Evolutionary conservation across 2,113 vertebrate genomes (phyloP).

Genomic region (Trachemys scripta): DNA sequence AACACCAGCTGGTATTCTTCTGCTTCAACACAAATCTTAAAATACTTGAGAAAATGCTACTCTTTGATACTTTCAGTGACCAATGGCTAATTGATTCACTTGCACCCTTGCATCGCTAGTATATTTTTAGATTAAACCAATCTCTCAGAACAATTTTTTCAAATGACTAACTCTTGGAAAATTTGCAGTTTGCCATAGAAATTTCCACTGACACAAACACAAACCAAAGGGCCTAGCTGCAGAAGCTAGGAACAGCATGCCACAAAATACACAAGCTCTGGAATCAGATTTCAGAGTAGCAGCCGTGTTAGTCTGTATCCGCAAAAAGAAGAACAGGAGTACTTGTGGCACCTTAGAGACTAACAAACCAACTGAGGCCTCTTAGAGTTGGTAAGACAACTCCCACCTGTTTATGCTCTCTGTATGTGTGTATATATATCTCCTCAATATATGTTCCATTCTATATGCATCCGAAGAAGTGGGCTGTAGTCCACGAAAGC

Average conservation of each 20-base stretch:
- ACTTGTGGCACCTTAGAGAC: no score
- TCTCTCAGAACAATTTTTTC: conserved; percentile 19
- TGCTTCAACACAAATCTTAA: conserved; percentile 25
- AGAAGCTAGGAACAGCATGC: background rate
- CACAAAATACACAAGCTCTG: background rate
- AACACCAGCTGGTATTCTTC: conserved; percentile 27
- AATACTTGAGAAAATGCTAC: conserved; percentile 41
- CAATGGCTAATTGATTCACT: background rate
- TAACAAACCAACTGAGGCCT: no score
- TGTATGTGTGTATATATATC: no score
- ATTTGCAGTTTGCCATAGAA: background rate
- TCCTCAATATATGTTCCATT: no score
- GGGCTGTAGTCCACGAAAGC: no score
- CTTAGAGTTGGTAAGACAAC: no score
- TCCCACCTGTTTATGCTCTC: no score
- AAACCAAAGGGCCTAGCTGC: background rate
- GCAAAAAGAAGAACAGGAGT: no score
- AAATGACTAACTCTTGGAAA: conserved; percentile 3
- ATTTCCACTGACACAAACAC: conserved; percentile 15
- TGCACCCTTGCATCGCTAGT: background rate
- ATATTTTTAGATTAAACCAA: background rate
- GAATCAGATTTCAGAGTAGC: no score
- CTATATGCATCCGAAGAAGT: no score
- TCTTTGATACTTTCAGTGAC: background rate
- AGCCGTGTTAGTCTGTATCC: no score